Evolutionary conservation across 2,113 vertebrate species (phyloP).

Genomic region (Chauna torquata): DNA sequence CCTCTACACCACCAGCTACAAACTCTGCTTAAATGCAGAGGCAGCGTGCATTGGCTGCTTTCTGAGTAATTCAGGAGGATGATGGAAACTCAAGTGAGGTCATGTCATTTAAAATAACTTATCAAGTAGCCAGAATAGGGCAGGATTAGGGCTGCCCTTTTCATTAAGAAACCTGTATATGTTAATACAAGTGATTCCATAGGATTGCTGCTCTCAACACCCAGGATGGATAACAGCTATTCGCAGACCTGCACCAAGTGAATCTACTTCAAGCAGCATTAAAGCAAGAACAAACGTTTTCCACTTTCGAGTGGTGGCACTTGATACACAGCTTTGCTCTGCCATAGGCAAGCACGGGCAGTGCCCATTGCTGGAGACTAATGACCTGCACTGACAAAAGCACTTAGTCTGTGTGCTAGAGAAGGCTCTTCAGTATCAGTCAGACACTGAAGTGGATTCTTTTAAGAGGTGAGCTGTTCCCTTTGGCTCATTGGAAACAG

Average conservation of each 20-base stretch:
- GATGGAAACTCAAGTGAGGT: background rate
- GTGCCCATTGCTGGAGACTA: background rate
- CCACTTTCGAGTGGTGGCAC: background rate
- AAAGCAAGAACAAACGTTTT: background rate
- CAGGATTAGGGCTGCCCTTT: background rate
- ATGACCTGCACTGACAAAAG: background rate
- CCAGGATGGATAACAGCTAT: background rate
- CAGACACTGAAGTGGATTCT: background rate
- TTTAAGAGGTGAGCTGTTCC: background rate
- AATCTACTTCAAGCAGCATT: background rate
- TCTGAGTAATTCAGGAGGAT: background rate
- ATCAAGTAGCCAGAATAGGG: background rate
- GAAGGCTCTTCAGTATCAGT: background rate
- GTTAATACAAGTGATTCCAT: background rate
- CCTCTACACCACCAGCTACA: background rate
- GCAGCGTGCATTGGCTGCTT: accelerated
- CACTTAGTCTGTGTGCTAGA: accelerated
- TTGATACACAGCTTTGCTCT: background rate
- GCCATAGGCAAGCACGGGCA: background rate
- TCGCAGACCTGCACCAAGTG: background rate
- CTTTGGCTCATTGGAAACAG: background rate
- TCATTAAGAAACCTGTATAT: background rate
- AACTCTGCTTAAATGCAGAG: background rate
- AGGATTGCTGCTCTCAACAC: background rate
- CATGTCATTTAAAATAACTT: background rate